Base-by-base conservation (phyloP, 2,113 vertebrate species). In the Falcunculus frontatus region DNA sequence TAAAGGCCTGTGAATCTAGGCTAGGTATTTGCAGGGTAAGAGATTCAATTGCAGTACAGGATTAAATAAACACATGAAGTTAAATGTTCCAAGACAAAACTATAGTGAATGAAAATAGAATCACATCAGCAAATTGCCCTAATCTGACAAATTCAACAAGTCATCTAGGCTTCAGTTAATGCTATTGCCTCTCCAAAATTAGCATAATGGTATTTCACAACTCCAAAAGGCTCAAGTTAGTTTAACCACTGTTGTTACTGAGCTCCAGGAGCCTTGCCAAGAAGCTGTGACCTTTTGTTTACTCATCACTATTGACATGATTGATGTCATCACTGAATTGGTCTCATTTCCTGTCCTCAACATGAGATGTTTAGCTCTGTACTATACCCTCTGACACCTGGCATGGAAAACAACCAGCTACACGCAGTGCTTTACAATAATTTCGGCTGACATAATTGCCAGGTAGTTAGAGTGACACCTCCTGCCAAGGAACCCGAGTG, bases 101-200 rank as follows among this genome's bases (percentile, higher is more conserved):
- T 29, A 59, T 17, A 69, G 62, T 30, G 29, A 87, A 73, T 77
- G 49, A 79, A 84, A 96, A 87, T 60, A 84, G 21, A 91, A 93
- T 62, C 72, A 87, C n/a, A 69, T 76, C 78, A 65, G 42, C 50
- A 90, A 91, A 93, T 87, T 94, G 63, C 63, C 59, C 26, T 89
- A 83, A 87, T 85, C 46, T 90, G 72, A 85, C 42, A 85, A 83
- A 93, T 77, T 74, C 91, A 90, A 77, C 49, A 80, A 83, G 67
- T 83, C 78, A 68, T 60, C 52, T 49, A 85, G 70, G 37, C 41
- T 87, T 73, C 57, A 60, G 62, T 57, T 57, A 79, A 62, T n/a
- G 33, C n/a, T 65, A 76, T 86, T 88, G 64, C 13, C 42, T 77
- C 47, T 93, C 63, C 82, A 91, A 69, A 91, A 80, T 93, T n/a